Percentiles rank a stretch among this genome's conserved stretches.
Evolutionary conservation across 2,888 invertebrate species (phyloP).

Genomic region (Ceraclea dissimilis): DNA sequence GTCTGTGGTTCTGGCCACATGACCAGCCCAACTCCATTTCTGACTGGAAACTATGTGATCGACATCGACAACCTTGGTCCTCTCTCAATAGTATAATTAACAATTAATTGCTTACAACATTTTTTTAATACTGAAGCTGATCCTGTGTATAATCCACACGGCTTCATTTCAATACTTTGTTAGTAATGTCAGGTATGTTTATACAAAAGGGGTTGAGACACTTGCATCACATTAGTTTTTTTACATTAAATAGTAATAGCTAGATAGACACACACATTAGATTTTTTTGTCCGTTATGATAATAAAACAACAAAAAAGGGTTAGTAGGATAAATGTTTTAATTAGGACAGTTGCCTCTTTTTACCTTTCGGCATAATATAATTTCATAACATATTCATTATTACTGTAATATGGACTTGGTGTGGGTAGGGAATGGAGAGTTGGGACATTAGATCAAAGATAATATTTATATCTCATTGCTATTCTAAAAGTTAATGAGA

Average conservation of each 20-base stretch:
- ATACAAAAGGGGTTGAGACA: conserved; percentile 17
- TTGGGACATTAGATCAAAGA: conserved; percentile 8
- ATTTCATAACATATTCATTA: conserved; percentile 25
- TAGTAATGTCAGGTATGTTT: conserved; percentile 10
- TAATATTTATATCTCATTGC: conserved; percentile 19
- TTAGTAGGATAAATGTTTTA: conserved; percentile 25
- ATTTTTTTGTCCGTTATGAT: conserved; percentile 19
- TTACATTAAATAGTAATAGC: not conserved
- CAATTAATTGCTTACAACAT: no score
- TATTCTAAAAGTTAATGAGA: conserved; percentile 25
- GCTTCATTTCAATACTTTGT: not conserved
- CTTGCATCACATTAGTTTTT: conserved; percentile 16
- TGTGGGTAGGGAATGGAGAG: not conserved
- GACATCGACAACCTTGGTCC: no score
- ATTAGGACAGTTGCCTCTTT: conserved; percentile 22
- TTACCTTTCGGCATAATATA: conserved; percentile 19
- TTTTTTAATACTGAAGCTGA: no score
- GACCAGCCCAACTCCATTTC: no score
- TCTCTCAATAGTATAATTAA: no score
- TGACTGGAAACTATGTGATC: no score
- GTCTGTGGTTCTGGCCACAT: no score
- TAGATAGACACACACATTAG: not conserved
- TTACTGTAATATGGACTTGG: conserved; percentile 6
- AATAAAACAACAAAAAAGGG: conserved; percentile 16
- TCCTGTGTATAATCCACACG: not conserved